Evolutionary conservation across 2,888 invertebrate genomes (phyloP).

Genomic region (Caenorhabditis afra): DNA sequence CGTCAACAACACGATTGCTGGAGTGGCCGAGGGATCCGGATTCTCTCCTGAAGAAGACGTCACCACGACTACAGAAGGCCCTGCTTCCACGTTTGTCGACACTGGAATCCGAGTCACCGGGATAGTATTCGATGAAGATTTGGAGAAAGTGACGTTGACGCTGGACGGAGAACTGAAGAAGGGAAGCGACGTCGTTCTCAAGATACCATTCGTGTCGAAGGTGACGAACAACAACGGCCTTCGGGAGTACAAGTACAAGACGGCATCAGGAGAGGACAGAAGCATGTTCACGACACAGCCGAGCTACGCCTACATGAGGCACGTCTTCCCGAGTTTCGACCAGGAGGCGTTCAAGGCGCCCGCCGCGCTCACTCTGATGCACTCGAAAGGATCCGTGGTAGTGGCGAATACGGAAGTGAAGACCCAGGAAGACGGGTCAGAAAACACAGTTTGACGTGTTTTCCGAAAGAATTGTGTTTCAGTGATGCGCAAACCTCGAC

Average conservation of each 20-base stretch:
- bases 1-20: slow-evolving; percentile 7
- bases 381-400: slow-evolving; percentile 43
- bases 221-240: slow-evolving; percentile 45
- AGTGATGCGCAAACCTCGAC: slow-evolving; percentile 44
- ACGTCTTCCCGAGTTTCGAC: slow-evolving; percentile 61
- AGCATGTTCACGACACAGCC: slow-evolving; percentile 58
- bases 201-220: slow-evolving; percentile 57
- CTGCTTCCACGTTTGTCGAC: slow-evolving; percentile 26
- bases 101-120: slow-evolving; percentile 49
- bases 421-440: slow-evolving; percentile 45
- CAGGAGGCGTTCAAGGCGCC: slow-evolving; percentile 55
- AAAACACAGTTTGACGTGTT: too few species aligned
- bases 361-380: slow-evolving; percentile 49
- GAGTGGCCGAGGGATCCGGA: slow-evolving; percentile 30
- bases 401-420: slow-evolving; percentile 48
- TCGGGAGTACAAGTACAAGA: slow-evolving; percentile 50
- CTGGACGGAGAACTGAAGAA: slow-evolving; percentile 64
- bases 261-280: slow-evolving; percentile 17
- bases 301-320: slow-evolving; percentile 50
- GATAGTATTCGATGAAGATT: slow-evolving; percentile 64
- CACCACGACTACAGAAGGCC: slow-evolving; percentile 14
- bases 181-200: slow-evolving; percentile 49
- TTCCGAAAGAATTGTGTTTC: background rate
- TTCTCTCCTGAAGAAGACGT: slow-evolving; percentile 23
- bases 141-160: slow-evolving; percentile 70